Percentiles rank a stretch among this genome's conserved stretches.
phyloP scores from a whole-genome alignment of 2,113 vertebrate species.

The Accipiter virgatus region DNA sequence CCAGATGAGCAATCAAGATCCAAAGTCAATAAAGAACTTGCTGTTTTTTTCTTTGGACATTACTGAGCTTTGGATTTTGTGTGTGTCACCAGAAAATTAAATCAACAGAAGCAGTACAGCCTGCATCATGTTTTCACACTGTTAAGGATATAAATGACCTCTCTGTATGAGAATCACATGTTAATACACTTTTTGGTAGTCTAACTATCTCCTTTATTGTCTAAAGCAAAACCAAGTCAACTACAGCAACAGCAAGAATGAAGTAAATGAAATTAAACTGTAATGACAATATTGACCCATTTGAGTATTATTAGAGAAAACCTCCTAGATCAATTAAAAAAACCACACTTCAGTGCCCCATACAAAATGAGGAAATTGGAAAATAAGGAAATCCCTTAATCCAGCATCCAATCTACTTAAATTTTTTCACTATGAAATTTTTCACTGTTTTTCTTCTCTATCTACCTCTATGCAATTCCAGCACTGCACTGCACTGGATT shows the following conservation, averaged over 20 bases:
- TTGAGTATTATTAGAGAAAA: neutral
- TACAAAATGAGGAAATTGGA: neutral
- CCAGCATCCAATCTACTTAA: neutral
- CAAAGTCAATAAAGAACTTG: neutral
- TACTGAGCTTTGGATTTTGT: neutral
- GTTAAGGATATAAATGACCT: neutral
- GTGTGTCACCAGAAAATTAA: neutral
- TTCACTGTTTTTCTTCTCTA: neutral
- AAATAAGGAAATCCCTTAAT: neutral
- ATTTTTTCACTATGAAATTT: neutral
- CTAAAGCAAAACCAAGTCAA: neutral
- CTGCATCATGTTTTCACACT: neutral
- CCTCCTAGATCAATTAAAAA: neutral
- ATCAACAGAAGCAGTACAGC: neutral
- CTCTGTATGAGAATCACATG: neutral
- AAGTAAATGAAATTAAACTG: neutral
- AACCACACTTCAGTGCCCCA: neutral
- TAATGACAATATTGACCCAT: neutral
- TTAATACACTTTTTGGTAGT: neutral
- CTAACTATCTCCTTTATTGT: neutral
- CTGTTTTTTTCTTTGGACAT: neutral
- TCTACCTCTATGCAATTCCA: neutral
- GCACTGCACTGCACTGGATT: neutral
- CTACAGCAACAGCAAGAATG: neutral
- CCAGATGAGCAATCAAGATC: neutral